phyloP scores from a whole-genome alignment of 2,888 invertebrate species.

The Ormyrus thymus region DNA sequence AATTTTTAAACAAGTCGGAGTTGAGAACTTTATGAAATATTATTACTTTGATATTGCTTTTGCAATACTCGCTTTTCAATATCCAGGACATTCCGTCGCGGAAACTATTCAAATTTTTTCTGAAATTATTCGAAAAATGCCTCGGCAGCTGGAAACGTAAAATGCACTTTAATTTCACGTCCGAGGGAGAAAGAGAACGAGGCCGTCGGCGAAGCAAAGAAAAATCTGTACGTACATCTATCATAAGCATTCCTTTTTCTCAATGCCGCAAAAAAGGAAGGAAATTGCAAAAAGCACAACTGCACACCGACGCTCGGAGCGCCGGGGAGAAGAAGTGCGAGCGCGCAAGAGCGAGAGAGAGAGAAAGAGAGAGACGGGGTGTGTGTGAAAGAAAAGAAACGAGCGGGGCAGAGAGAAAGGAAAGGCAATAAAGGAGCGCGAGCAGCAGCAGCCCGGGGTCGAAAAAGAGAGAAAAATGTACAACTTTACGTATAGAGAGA shows the following conservation, averaged over 20 bases:
- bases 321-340: conserved; percentile 28
- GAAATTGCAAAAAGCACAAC: conserved; percentile 47
- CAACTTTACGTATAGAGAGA: conserved; percentile 41
- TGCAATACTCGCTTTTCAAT: neutral
- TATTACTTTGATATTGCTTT: neutral
- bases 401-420: conserved; percentile 16
- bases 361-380: conserved; percentile 1
- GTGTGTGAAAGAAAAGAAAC: conserved; percentile 32
- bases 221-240: conserved; percentile 23
- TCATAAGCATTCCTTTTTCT: conserved; percentile 38
- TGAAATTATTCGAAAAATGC: conserved; percentile 6
- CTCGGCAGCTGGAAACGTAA: no score
- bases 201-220: neutral
- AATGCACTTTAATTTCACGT: conserved; percentile 19
- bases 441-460: no score
- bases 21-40: no score
- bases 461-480: conserved; percentile 35
- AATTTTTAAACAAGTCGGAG: neutral
- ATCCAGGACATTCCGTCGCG: neutral
- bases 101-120: conserved; percentile 7
- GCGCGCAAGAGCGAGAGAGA: conserved; percentile 22
- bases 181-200: neutral
- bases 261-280: conserved; percentile 23
- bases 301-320: neutral
- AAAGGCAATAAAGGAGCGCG: neutral